phyloP scores from a whole-genome alignment of 2,888 invertebrate species.

The Tiliacea aurago region DNA sequence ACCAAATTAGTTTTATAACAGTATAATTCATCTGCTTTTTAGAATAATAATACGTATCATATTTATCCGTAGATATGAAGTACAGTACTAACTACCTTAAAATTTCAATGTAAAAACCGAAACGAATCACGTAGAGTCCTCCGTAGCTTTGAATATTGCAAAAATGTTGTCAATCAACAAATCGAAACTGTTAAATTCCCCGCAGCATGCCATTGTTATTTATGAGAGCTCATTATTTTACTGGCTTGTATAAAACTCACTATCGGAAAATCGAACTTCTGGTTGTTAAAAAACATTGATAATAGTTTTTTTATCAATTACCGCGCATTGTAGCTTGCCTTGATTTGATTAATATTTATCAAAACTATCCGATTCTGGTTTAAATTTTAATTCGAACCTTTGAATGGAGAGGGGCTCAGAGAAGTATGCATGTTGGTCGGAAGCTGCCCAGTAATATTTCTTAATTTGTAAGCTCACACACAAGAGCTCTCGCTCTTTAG shows the following conservation, averaged over 20 bases:
- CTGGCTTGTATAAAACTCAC: background rate
- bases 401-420: background rate
- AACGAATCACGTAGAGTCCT: background rate
- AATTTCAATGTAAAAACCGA: background rate
- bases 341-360: background rate
- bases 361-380: background rate
- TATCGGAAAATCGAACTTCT: constrained; percentile 5
- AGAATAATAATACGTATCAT: constrained; percentile 24
- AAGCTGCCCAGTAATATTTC: constrained; percentile 31
- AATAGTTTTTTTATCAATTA: constrained; percentile 1
- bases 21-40: constrained; percentile 36
- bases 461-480: constrained; percentile 25
- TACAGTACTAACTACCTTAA: constrained; percentile 22
- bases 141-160: constrained; percentile 5
- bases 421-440: background rate
- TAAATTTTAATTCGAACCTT: too few relatives aligned
- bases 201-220: constrained; percentile 9
- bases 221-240: constrained; percentile 14
- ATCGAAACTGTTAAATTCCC: background rate
- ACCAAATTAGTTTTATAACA: constrained; percentile 38
- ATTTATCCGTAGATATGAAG: constrained; percentile 17
- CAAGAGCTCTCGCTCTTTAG: constrained; percentile 6
- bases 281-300: constrained; percentile 6
- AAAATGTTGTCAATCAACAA: constrained; percentile 4
- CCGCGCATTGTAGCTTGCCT: background rate